Evolutionary conservation across 1,140 invertebrate genomes (phyloP).

Genomic region (Telenomus remus): DNA sequence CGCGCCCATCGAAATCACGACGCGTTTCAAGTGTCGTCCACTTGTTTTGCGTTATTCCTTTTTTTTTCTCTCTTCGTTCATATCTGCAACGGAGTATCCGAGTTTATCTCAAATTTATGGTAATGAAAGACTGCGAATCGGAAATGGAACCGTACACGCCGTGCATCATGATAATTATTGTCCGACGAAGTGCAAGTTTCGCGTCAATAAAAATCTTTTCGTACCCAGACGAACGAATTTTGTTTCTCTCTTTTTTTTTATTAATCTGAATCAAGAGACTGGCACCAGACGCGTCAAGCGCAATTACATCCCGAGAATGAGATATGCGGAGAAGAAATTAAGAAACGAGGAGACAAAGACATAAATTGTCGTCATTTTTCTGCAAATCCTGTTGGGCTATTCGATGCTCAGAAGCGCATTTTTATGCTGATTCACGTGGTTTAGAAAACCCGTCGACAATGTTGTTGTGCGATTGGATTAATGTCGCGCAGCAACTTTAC

Average conservation of each 20-base stretch:
- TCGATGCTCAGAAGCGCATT: slow-evolving; percentile 3
- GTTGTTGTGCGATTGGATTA: slow-evolving; percentile 17
- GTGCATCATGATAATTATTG: slow-evolving; percentile 52
- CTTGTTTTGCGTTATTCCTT: slow-evolving; percentile 4
- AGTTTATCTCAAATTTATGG: slow-evolving; percentile 63
- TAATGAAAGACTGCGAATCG: slow-evolving; percentile 61
- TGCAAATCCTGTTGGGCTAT: background rate
- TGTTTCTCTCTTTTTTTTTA: slow-evolving; percentile 22
- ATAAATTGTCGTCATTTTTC: slow-evolving; percentile 32
- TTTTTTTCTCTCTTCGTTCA: slow-evolving; percentile 21
- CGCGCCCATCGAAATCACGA: slow-evolving; percentile 4
- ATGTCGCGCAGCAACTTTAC: slow-evolving; percentile 26
- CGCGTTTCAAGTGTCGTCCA: slow-evolving; percentile 32
- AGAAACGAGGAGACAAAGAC: slow-evolving; percentile 31
- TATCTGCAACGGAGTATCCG: slow-evolving; percentile 7
- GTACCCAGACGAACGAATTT: background rate
- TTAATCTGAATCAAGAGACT: slow-evolving; percentile 23
- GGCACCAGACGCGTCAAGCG: slow-evolving; percentile 23
- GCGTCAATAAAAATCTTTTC: slow-evolving; percentile 50
- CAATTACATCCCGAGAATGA: slow-evolving; percentile 37
- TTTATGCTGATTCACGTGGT: slow-evolving; percentile 27
- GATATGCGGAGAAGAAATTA: slow-evolving; percentile 21
- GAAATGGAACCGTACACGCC: slow-evolving; percentile 55
- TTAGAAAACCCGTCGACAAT: slow-evolving; percentile 33
- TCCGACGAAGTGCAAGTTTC: slow-evolving; percentile 41